Evolutionary conservation across 1,140 invertebrate species (phyloP).

Genomic region (Sycobia sp.): DNA sequence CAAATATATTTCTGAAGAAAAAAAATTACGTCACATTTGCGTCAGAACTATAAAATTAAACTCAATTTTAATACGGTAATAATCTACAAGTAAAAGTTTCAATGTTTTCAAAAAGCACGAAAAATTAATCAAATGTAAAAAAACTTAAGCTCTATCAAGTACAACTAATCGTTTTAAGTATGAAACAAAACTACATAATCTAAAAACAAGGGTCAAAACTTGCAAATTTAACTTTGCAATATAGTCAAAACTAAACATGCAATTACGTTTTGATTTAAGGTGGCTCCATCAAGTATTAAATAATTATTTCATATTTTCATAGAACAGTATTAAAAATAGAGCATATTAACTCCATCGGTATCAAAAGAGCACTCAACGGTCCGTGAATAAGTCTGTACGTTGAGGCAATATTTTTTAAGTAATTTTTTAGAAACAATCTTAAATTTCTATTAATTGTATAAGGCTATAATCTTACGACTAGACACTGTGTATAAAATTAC

Average conservation of each 20-base stretch:
- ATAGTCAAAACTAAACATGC: slow-evolving; percentile 10
- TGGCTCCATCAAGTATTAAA: no score
- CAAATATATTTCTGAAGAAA: background rate
- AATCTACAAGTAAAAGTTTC: slow-evolving; percentile 8
- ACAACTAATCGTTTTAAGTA: slow-evolving; percentile 10
- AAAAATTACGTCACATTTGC: background rate
- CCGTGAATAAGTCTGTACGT: no score
- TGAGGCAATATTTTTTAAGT: no score
- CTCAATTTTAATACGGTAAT: slow-evolving; percentile 21
- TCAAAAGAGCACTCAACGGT: no score
- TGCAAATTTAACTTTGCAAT: slow-evolving; percentile 14
- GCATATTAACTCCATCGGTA: no score
- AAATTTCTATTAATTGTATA: no score
- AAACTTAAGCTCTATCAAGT: slow-evolving; percentile 9
- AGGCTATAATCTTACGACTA: no score
- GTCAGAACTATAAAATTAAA: background rate
- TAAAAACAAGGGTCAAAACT: slow-evolving; percentile 11
- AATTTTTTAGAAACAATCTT: no score
- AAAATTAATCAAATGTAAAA: slow-evolving; percentile 14
- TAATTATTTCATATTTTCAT: no score
- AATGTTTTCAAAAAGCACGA: slow-evolving; percentile 12
- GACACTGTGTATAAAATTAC: no score
- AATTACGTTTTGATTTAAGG: no score
- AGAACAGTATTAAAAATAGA: no score
- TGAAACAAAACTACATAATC: slow-evolving; percentile 14